Conservation (phyloP, 2,888 invertebrate genomes). For the Plemyria rubiginata region DNA sequence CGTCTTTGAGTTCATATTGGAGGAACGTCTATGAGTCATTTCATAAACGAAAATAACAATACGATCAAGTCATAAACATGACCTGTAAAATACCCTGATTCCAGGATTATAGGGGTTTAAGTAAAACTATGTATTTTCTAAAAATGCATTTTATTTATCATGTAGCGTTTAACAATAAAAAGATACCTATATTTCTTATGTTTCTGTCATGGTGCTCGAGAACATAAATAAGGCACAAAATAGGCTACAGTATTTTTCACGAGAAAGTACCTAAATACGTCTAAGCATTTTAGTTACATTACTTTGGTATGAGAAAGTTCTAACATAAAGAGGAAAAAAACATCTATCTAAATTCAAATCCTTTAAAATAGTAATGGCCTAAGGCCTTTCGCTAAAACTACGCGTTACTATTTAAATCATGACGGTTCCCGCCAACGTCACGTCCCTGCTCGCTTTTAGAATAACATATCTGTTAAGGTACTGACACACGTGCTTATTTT, state of each 20-base stretch:
- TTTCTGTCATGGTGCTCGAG: slow-evolving; percentile 14
- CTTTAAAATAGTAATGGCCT: not conserved
- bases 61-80: too few relatives aligned
- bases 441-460: not conserved
- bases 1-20: too few relatives aligned
- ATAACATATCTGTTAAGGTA: not conserved
- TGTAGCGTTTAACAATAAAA: not conserved
- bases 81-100: too few relatives aligned
- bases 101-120: too few relatives aligned
- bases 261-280: not conserved
- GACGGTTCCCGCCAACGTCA: too few relatives aligned
- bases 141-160: not conserved
- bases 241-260: not conserved
- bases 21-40: too few relatives aligned
- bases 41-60: too few relatives aligned
- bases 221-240: not conserved
- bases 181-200: not conserved
- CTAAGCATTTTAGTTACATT: slow-evolving; percentile 1
- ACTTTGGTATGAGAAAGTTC: slow-evolving; percentile 22
- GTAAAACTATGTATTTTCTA: slow-evolving; percentile 5
- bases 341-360: not conserved
- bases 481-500: too few relatives aligned
- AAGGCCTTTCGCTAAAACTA: slow-evolving; percentile 1
- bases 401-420: not conserved
- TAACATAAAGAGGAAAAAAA: not conserved